Conservation (phyloP, 2,888 invertebrate genomes). For the Agrotis puta region DNA sequence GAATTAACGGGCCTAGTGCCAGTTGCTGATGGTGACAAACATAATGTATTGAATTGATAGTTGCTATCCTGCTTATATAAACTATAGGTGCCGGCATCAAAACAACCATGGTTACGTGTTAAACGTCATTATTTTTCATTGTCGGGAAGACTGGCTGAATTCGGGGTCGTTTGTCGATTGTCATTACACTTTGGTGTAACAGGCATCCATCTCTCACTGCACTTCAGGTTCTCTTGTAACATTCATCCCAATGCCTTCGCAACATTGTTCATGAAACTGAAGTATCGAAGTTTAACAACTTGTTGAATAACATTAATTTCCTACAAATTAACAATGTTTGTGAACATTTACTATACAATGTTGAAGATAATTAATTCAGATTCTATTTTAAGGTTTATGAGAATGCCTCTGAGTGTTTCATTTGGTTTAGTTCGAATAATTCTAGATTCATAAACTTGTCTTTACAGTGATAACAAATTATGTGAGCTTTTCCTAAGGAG, state of each 20-base stretch:
- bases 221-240: slow-evolving; percentile 16
- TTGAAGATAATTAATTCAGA: slow-evolving; percentile 58
- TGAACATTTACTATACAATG: slow-evolving; percentile 33
- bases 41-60: neutral
- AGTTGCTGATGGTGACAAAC: neutral
- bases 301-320: slow-evolving; percentile 64
- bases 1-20: too few species aligned
- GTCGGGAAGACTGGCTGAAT: too few species aligned
- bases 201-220: neutral
- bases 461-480: neutral
- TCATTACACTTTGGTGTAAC: slow-evolving; percentile 27
- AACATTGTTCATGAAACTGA: slow-evolving; percentile 63
- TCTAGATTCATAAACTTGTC: slow-evolving; percentile 3
- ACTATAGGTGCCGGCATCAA: neutral
- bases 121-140: too few species aligned
- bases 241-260: slow-evolving; percentile 47
- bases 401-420: slow-evolving; percentile 41
- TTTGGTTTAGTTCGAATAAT: slow-evolving; percentile 32
- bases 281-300: slow-evolving; percentile 38
- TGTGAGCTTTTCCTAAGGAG: too few species aligned
- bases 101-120: too few species aligned
- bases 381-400: slow-evolving; percentile 41
- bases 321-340: slow-evolving; percentile 54
- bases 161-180: neutral
- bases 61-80: neutral